These are phyloP conservation scores for Cheumatopsyche charites DNA, from an alignment of 1,140 invertebrate genomes.

Conservation along the genomic window DNA sequence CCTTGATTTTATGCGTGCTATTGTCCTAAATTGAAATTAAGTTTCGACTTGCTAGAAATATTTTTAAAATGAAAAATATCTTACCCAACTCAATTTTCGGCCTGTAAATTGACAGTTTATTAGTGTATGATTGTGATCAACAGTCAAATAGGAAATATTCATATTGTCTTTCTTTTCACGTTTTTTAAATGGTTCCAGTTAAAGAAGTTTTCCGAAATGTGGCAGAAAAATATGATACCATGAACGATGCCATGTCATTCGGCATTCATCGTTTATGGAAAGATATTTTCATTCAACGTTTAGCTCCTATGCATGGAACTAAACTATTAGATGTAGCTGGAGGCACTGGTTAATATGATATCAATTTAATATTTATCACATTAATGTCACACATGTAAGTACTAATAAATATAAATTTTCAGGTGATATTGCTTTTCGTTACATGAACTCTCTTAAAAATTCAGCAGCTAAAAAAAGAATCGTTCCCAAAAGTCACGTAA, in stretches of 20 bases:
- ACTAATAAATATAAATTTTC: constrained; percentile 47
- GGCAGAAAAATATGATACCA: constrained; percentile 91
- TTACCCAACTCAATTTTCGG: too few relatives aligned
- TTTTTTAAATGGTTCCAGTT: constrained; percentile 64
- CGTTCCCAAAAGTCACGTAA: constrained; percentile 71
- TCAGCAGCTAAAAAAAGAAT: constrained; percentile 55
- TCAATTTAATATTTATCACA: background rate
- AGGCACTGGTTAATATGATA: constrained; percentile 73
- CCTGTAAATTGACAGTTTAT: too few relatives aligned
- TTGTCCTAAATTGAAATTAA: too few relatives aligned
- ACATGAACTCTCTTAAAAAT: constrained; percentile 75
- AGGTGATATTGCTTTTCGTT: constrained; percentile 88
- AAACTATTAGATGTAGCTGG: constrained; percentile 94
- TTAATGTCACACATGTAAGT: too few relatives aligned
- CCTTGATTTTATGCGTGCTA: too few relatives aligned
- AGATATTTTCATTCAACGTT: constrained; percentile 84
- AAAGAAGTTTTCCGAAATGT: constrained; percentile 94
- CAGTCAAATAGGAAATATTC: too few relatives aligned
- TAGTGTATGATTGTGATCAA: too few relatives aligned
- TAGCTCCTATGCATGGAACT: constrained; percentile 78
- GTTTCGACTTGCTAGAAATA: too few relatives aligned
- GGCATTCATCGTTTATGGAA: constrained; percentile 98
- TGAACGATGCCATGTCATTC: constrained; percentile 98
- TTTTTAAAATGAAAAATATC: too few relatives aligned
- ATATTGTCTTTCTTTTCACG: too few relatives aligned